Base-by-base conservation (phyloP, 2,797 vertebrate species). In the Heliangelus exortis region DNA sequence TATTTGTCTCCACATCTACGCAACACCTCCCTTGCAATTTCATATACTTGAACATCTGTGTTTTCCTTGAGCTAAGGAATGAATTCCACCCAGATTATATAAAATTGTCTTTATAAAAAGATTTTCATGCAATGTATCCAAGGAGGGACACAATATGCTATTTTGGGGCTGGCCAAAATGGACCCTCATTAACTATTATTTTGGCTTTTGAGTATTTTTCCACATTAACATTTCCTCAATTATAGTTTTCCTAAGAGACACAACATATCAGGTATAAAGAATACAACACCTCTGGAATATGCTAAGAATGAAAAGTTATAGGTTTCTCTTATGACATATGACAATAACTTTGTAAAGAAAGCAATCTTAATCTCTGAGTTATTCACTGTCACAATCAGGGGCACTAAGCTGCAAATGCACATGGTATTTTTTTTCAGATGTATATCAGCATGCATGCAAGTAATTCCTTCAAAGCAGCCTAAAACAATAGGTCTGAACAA, bases 1-100 rank as follows among this genome's bases (percentile, higher is more conserved):
- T 96, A 95, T 95, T 96, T 97, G 94, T 97, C 92, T 96, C 91
- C 91, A 95, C 94, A 96, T 96, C 95, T 96, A 92, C 82, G 89
- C 96, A 97, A 97, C 94, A 97, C 95, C 96, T 96, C 95, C 94
- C 89, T 95, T 96, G 94, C 94, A 94, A 96, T 94, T 95, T 95
- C 92, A 90, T 91, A 68, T 92, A 84, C 89, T 95, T 79, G 91
- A 96, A 96, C 96, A 97, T 96, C 95, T 97, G 96, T 96, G 94
- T 91, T 95, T 94, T 93, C 74, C 91, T 96, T 76, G 88, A 91
- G 91, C 87, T 86, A 79, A 91, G 91, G 89, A 95, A 96, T 90
- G 92, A 93, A 94, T 94, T 96, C 89, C 85, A 92, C 85, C 53
- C 91, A 84, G 91, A 94, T 96, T 96, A 97, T 66, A 95, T 96